Evolutionary conservation across 2,888 invertebrate genomes (phyloP), one percentile per base, ranked within the genome.

Genomic region (Tenodera sinensis): DNA sequence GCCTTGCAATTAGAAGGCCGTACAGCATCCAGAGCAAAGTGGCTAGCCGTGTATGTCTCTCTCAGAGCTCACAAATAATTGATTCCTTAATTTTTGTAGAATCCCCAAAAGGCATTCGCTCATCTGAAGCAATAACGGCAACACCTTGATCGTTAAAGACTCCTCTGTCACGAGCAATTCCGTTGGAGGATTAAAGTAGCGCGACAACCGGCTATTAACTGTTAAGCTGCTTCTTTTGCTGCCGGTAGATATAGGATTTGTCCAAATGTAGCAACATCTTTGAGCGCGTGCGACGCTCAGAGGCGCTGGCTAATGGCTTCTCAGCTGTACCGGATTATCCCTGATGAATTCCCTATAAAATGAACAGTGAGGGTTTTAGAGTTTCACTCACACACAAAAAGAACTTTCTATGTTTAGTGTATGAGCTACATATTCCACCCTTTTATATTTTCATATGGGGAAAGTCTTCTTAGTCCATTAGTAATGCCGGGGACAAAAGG

Each of bases 401-500:
- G 54, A 25, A 71, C 54, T 71, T 71, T 86, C 28, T 81, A 28
- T 86, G 85, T 42, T 42, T 85, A 71, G 85, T 71, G 54, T 20
- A 85, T 54, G 86, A 85, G 85, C n/a, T 14, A 34, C 28, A 25
- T 71, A 71, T 71, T 71, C 54, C 20, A 25, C 54, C 20, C 54
- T 71, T 71, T 71, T 71, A 71, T 71, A 71, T 71, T 71, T 71
- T 42, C 42, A 42, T 42, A 42, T 42, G 42, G n/a, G 42, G 34
- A 84, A 34, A 81, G 42, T 71, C 81, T 81, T 87, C 87, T 87
- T 87, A 83, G 87, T 83, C 34, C 87, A 87, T 87, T 87, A 87
- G 87, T 87, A 81, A 87, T 87, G 83, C 87, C 81, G 15, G 54
- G 83, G 15, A 54, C 15, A 27, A 28, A 42, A 87, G 87, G 81